Conservation (phyloP, 2,888 invertebrate species). For the Galerucella calmariensis region DNA sequence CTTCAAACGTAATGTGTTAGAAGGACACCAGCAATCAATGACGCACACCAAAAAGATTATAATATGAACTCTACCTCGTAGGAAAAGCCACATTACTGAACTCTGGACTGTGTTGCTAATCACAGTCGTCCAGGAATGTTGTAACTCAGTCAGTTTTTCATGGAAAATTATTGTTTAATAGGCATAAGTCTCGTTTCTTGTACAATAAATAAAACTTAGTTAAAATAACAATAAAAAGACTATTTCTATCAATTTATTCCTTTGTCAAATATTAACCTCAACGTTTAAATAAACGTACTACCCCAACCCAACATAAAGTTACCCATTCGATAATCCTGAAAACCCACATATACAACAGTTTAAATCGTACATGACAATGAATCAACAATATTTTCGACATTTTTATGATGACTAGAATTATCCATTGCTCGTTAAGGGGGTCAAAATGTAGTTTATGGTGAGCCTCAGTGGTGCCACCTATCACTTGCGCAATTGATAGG, state of each 20-base stretch:
- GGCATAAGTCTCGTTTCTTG: too few relatives aligned
- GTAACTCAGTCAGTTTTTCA: too few relatives aligned
- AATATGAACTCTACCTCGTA: too few relatives aligned
- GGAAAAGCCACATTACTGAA: too few relatives aligned
- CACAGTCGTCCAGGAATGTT: too few relatives aligned
- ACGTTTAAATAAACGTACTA: conserved; percentile 31
- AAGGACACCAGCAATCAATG: too few relatives aligned
- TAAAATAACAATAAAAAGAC: background rate
- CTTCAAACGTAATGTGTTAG: too few relatives aligned
- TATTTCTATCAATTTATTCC: background rate
- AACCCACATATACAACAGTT: conserved; percentile 34
- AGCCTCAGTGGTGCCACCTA: conserved; percentile 60
- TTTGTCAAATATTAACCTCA: background rate
- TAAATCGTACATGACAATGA: conserved; percentile 58
- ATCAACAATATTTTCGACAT: conserved; percentile 60
- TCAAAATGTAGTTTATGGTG: conserved; percentile 59
- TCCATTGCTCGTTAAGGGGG: conserved; percentile 55
- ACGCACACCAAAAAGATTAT: too few relatives aligned
- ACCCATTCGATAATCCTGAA: conserved; percentile 28
- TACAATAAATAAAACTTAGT: too few relatives aligned
- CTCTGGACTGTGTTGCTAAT: too few relatives aligned
- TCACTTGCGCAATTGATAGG: conserved; percentile 63
- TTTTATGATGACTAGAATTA: conserved; percentile 60
- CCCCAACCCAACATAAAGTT: conserved; percentile 36
- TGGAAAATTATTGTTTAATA: too few relatives aligned